Percentiles rank a stretch among this genome's conserved stretches.
phyloP scores from a whole-genome alignment of 2,797 vertebrate genomes.

The Uromys caudimaculatus region DNA sequence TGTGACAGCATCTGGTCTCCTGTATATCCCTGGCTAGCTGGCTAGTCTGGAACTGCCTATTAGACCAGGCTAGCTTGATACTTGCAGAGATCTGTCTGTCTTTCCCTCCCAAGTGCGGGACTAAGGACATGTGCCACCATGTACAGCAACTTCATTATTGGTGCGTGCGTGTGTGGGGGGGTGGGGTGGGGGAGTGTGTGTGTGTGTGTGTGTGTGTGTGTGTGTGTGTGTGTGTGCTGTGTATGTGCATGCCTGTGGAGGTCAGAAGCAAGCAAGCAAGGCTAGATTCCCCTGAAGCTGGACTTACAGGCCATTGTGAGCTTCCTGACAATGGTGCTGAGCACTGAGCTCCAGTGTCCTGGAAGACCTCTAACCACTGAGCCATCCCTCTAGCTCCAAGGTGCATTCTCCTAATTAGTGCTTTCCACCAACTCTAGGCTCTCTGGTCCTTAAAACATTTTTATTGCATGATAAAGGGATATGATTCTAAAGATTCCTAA shows the following conservation, averaged over 20 bases:
- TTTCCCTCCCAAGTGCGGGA: neutral
- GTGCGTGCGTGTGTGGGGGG: neutral
- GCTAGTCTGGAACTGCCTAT: neutral
- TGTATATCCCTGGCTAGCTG: neutral
- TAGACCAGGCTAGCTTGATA: neutral
- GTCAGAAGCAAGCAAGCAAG: neutral
- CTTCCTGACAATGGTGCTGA: neutral
- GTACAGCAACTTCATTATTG: neutral
- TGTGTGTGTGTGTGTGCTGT: neutral
- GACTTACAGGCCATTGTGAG: neutral
- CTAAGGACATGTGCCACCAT: neutral
- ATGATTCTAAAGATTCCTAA: conserved; percentile 1
- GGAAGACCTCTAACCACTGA: neutral
- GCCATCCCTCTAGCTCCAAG: neutral
- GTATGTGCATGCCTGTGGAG: neutral
- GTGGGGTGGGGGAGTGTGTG: too few relatives aligned
- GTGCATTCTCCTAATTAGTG: neutral
- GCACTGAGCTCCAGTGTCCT: neutral
- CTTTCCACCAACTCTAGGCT: neutral
- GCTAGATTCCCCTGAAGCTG: neutral
- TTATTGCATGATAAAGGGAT: conserved; percentile 25
- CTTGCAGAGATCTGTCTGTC: neutral
- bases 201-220: neutral
- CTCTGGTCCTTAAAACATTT: neutral
- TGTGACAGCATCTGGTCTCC: neutral